A percentile compares a stretch with the other conserved stretches of the same genome.
phyloP scores from a whole-genome alignment of 2,888 invertebrate species.

The Hoplodrina ambigua region DNA sequence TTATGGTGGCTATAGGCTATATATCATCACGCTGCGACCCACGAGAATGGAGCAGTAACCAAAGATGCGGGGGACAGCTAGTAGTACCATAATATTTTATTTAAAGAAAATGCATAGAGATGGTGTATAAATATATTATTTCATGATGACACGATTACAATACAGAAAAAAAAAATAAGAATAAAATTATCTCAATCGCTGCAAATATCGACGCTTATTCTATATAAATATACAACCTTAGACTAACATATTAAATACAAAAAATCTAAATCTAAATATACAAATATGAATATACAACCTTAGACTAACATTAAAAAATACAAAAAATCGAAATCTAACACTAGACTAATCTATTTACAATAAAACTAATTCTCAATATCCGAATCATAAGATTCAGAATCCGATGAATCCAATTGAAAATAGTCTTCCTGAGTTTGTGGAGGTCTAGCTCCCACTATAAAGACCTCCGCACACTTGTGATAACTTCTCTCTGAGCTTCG shows the following conservation, averaged over 20 bases:
- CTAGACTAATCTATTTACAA: constrained; percentile 4
- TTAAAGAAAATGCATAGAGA: constrained; percentile 4
- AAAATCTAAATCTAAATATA: neutral
- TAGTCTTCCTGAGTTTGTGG: constrained; percentile 28
- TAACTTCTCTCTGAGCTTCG: neutral
- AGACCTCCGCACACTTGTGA: neutral
- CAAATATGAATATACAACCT: neutral
- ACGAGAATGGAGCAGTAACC: neutral
- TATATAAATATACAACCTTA: constrained; percentile 2
- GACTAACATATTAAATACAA: constrained; percentile 2
- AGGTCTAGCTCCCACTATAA: too few species aligned
- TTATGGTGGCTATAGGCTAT: too few species aligned
- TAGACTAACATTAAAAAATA: constrained; percentile 2
- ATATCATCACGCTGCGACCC: too few species aligned
- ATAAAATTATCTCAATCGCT: constrained; percentile 4
- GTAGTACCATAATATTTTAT: constrained; percentile 7
- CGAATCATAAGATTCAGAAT: constrained; percentile 15
- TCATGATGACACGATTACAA: constrained; percentile 2
- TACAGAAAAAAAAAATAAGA: neutral
- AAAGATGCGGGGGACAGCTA: neutral
- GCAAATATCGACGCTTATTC: constrained; percentile 5
- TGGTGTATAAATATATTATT: constrained; percentile 2
- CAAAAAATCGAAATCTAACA: neutral
- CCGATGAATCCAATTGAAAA: constrained; percentile 22
- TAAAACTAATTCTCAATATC: constrained; percentile 17